A percentile compares a stretch with the other conserved stretches of the same genome.
phyloP scores from a whole-genome alignment of 2,113 vertebrate genomes.

The Oryzias curvinotus region DNA sequence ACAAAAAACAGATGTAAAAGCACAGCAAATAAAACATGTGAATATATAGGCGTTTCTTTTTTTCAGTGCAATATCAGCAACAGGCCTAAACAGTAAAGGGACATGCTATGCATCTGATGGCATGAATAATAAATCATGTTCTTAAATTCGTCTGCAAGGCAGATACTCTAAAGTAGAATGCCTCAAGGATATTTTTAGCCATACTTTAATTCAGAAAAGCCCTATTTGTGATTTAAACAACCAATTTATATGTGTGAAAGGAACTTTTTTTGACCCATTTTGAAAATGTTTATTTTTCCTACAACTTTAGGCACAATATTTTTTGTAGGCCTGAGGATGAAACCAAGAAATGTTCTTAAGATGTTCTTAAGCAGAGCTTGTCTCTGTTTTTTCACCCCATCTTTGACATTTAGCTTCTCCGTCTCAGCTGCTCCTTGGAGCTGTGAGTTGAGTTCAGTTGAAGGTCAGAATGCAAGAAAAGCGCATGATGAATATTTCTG shows the following conservation, averaged over 20 bases:
- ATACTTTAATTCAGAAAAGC: conserved; percentile 7
- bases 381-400: conserved; percentile 15
- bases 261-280: not conserved
- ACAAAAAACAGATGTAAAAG: not conserved
- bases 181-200: conserved; percentile 29
- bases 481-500: conserved; percentile 22
- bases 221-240: conserved; percentile 2
- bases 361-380: conserved; percentile 8
- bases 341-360: conserved; percentile 2
- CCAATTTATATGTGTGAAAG: not conserved
- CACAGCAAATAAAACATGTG: not conserved
- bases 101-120: conserved; percentile 25
- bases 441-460: conserved; percentile 50
- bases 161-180: conserved; percentile 12
- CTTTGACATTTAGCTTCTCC: conserved; percentile 39
- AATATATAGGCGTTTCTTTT: conserved; percentile 31
- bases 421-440: conserved; percentile 30
- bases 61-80: conserved; percentile 41
- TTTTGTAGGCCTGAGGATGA: not conserved
- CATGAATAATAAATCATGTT: conserved; percentile 55
- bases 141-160: conserved; percentile 23
- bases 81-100: conserved; percentile 15
- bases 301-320: not conserved
- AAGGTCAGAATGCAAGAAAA: conserved; percentile 45
- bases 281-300: not conserved